Base-by-base conservation (phyloP, 37 sponge, comb jelly and placozoan genomes). In the Hormiphora californensis region DNA sequence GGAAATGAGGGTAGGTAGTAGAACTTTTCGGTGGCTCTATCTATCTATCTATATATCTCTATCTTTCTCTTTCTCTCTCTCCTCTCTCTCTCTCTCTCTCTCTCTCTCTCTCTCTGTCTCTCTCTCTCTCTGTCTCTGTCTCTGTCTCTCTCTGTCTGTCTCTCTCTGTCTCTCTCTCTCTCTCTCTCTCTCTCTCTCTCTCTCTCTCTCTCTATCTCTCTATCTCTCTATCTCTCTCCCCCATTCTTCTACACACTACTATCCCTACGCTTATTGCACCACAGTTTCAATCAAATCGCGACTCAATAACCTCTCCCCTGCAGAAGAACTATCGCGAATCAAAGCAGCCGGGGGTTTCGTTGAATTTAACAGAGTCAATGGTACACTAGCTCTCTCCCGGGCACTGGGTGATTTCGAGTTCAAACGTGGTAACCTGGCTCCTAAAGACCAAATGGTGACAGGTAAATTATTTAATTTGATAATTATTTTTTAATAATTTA, bases 391-490 rank as follows among this genome's bases (percentile, higher is more conserved):
- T 17, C 90, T 95, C 55, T 93, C 96, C 40, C 90, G 96, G 36
- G 96, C 96, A 27, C 46, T 95, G 46, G 96, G 94, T 44, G 96
- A 95, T 85, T 93, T 95, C 68, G 89, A 87, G 54, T 95, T 91
- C 87, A 95, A 95, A 88, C n/a, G 59, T 36, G 36, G 51, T 7
- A 68, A 86, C 44, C 59, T 86, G 22, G 31, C 89, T 15, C 91
- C 91, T 5, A 92, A 92, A n/a, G 91, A 91, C 22, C 96, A 95
- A 85, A 91, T 95, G 34, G 89, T 95, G 0, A 92, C 92, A 49
- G 95, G 95, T 94, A 32, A 54, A 41, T 63, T 8, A 69, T n/a
- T n/a, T n/a, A n/a, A n/a, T n/a, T n/a, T n/a, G n/a, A n/a, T n/a
- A n/a, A n/a, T n/a, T n/a, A n/a, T n/a, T n/a, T n/a, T n/a, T n/a